These are phyloP conservation scores for Itoplectis maculator DNA, from an alignment of 2,888 invertebrate species.

Conservation along the genomic window DNA sequence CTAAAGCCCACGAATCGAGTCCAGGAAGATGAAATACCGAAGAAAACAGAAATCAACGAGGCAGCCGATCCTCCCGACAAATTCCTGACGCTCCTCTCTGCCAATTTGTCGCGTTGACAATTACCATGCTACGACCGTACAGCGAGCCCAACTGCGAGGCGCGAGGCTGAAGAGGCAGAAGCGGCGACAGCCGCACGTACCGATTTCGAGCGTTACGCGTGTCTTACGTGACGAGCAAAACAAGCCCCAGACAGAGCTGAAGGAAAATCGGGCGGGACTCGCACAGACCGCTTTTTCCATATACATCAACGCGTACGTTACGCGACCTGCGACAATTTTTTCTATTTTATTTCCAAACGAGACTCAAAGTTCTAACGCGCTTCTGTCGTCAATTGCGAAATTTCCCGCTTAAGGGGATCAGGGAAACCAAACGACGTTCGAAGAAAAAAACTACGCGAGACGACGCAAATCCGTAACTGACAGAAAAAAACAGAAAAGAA, in stretches of 20 bases:
- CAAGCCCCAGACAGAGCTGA: slow-evolving; percentile 2
- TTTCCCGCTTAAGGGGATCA: background rate
- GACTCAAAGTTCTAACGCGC: background rate
- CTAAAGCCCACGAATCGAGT: background rate
- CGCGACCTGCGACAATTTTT: slow-evolving; percentile 48
- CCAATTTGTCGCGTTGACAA: slow-evolving; percentile 35
- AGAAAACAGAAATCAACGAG: slow-evolving; percentile 34
- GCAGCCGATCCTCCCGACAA: slow-evolving; percentile 34
- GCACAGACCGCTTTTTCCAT: background rate
- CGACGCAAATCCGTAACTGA: background rate
- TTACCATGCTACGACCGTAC: slow-evolving; percentile 53
- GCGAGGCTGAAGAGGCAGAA: slow-evolving; percentile 10
- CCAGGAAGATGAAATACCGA: background rate
- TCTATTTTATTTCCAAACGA: slow-evolving; percentile 14
- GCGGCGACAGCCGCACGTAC: slow-evolving; percentile 31
- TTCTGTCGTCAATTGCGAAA: slow-evolving; percentile 1
- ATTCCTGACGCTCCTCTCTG: slow-evolving; percentile 25
- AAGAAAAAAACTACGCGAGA: background rate
- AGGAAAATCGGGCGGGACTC: background rate
- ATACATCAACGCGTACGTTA: slow-evolving; percentile 25
- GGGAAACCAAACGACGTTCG: background rate
- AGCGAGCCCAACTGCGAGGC: slow-evolving; percentile 11
- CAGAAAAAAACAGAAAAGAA: background rate
- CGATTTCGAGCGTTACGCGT: slow-evolving; percentile 52
- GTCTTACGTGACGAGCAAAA: slow-evolving; percentile 60